phyloP scores from a whole-genome alignment of 2,888 invertebrate genomes.

The Andrena haemorrhoa region DNA sequence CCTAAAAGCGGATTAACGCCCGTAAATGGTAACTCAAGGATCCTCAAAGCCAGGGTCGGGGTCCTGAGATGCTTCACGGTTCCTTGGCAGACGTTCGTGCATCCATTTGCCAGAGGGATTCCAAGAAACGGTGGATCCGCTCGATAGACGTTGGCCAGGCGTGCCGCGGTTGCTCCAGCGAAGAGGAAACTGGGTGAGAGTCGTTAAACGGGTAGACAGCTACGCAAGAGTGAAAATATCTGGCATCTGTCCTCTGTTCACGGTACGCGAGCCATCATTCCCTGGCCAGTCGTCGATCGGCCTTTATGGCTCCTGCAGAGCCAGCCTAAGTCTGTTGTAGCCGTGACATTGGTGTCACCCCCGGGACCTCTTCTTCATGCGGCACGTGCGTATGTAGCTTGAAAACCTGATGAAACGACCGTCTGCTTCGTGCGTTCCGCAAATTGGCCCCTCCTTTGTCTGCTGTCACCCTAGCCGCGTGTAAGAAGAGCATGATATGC shows the following conservation, averaged over 20 bases:
- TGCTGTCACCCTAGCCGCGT: not conserved
- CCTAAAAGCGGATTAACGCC: not conserved
- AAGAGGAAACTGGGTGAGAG: conserved; percentile 26
- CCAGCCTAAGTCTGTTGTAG: not conserved
- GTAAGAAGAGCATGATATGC: not conserved
- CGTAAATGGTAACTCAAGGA: not conserved
- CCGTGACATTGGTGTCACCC: not conserved
- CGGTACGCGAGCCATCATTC: not conserved
- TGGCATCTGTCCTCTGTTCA: not conserved
- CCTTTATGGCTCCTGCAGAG: not conserved
- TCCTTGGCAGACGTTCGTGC: not conserved
- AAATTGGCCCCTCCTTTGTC: not conserved
- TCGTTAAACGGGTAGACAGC: conserved; percentile 30
- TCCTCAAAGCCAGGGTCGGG: not conserved
- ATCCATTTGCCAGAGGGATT: not conserved
- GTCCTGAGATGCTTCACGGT: conserved; percentile 4
- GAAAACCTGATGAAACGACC: conserved; percentile 13
- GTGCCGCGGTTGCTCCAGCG: not conserved
- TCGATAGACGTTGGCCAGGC: conserved; percentile 10
- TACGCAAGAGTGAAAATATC: conserved; percentile 2
- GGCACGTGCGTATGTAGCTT: conserved; percentile 32
- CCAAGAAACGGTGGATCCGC: not conserved
- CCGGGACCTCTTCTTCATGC: not conserved
- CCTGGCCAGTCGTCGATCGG: conserved; percentile 1
- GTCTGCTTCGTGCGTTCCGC: not conserved